Percentiles rank a stretch among this genome's conserved stretches.
Evolutionary conservation across 2,797 vertebrate species (phyloP).

Genomic region (Tenualosa thibaudeaui): DNA sequence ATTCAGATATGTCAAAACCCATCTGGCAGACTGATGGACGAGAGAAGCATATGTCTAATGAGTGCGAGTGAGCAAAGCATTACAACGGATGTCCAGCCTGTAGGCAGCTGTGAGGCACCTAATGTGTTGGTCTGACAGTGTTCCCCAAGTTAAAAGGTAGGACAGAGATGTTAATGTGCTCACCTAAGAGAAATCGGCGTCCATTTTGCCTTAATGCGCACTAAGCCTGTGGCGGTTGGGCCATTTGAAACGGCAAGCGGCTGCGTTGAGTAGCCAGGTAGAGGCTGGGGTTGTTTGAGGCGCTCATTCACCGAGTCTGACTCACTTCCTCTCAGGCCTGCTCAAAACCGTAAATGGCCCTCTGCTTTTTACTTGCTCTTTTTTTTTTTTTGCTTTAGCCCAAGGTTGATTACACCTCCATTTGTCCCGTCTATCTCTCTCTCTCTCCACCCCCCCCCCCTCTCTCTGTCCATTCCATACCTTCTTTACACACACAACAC

Average conservation of each 20-base stretch:
- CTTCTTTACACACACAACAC: neutral
- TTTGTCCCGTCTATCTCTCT: slow-evolving; percentile 28
- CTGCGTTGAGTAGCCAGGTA: neutral
- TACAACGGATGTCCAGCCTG: slow-evolving; percentile 39
- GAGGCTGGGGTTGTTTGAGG: slow-evolving; percentile 28
- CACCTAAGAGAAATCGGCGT: slow-evolving; percentile 46
- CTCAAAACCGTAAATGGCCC: slow-evolving; percentile 68
- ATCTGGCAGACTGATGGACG: slow-evolving; percentile 38
- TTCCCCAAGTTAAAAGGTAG: slow-evolving; percentile 39
- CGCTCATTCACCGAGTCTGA: slow-evolving; percentile 35
- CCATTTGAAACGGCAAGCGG: neutral
- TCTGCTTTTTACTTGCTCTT: slow-evolving; percentile 50
- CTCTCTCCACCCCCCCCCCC: neutral
- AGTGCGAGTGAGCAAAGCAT: slow-evolving; percentile 42
- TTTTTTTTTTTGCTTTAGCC: slow-evolving; percentile 61
- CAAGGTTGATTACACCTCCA: slow-evolving; percentile 62
- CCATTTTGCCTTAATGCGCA: slow-evolving; percentile 42
- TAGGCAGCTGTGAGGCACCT: slow-evolving; percentile 27
- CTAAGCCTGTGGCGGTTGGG: neutral
- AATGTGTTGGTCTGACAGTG: slow-evolving; percentile 50
- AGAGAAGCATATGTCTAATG: slow-evolving; percentile 39
- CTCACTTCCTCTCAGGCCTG: slow-evolving; percentile 65
- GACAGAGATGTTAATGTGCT: slow-evolving; percentile 44
- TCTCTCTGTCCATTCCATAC: slow-evolving; percentile 9
- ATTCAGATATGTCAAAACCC: slow-evolving; percentile 54